Conservation (phyloP, 2,888 invertebrate genomes). For the Drosophila setosimentum region DNA sequence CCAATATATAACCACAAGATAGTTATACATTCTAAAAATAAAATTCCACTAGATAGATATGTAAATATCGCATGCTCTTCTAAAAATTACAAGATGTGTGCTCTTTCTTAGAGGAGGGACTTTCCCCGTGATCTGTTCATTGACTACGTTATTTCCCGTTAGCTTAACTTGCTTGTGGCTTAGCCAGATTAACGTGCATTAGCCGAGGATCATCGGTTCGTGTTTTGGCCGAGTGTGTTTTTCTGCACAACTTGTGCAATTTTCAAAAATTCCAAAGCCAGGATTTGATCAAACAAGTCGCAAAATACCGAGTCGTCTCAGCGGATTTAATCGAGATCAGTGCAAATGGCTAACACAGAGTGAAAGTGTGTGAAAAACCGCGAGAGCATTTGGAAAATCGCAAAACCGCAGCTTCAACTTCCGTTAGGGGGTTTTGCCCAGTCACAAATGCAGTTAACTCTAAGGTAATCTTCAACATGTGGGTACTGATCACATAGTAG, state of each 20-base stretch:
- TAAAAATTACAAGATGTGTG: constrained; percentile 48
- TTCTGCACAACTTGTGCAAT: constrained; percentile 76
- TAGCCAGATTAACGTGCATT: constrained; percentile 72
- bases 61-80: not conserved
- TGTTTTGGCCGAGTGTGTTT: constrained; percentile 57
- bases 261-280: constrained; percentile 73
- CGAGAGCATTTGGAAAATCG: constrained; percentile 42
- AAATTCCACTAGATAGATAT: not conserved
- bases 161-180: constrained; percentile 75
- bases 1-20: not conserved
- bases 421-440: constrained; percentile 72
- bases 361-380: constrained; percentile 72
- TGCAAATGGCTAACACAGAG: constrained; percentile 20
- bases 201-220: constrained; percentile 57
- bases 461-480: constrained; percentile 74
- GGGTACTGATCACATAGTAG: constrained; percentile 42
- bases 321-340: constrained; percentile 78
- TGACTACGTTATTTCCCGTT: constrained; percentile 77
- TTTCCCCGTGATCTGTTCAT: constrained; percentile 69
- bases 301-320: constrained; percentile 28
- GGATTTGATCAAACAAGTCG: constrained; percentile 77
- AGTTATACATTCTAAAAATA: not conserved
- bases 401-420: constrained; percentile 64
- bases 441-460: constrained; percentile 21
- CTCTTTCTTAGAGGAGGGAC: constrained; percentile 50